Percentiles rank a stretch among this genome's conserved stretches.
phyloP scores from a whole-genome alignment of 2,113 vertebrate genomes.

The Hyla sarda region DNA sequence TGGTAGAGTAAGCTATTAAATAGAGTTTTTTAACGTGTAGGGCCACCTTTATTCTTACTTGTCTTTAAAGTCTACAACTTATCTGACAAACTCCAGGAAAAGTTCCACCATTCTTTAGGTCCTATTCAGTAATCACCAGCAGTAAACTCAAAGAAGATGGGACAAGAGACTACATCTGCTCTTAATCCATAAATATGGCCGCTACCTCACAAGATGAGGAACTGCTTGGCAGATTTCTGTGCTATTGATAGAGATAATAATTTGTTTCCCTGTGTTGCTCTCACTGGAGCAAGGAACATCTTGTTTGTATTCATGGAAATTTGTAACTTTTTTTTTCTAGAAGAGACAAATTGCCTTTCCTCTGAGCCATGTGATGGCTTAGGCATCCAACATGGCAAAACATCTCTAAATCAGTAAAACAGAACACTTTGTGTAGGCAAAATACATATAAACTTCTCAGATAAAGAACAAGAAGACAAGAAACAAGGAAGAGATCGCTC shows the following conservation, averaged over 20 bases:
- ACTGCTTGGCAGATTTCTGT: neutral
- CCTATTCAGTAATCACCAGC: neutral
- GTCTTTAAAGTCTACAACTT: too few relatives aligned
- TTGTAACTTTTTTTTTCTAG: neutral
- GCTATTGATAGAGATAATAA: neutral
- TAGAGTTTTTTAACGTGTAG: too few relatives aligned
- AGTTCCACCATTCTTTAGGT: neutral
- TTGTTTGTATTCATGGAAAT: neutral
- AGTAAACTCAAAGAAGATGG: neutral
- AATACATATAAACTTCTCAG: neutral
- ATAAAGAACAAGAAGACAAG: neutral
- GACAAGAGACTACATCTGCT: neutral
- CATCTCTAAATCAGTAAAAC: neutral
- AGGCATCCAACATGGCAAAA: neutral
- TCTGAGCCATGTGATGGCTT: neutral
- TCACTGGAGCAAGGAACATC: neutral
- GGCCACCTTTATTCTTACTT: too few relatives aligned
- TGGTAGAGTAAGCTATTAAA: too few relatives aligned
- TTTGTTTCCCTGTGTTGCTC: neutral
- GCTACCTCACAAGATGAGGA: neutral
- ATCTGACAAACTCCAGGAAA: neutral
- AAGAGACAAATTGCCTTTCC: slow-evolving; percentile 28
- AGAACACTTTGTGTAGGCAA: neutral
- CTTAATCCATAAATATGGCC: neutral
- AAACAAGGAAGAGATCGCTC: neutral